Evolutionary conservation across 2,888 invertebrate genomes (phyloP).

Genomic region (Brachyptera putata): DNA sequence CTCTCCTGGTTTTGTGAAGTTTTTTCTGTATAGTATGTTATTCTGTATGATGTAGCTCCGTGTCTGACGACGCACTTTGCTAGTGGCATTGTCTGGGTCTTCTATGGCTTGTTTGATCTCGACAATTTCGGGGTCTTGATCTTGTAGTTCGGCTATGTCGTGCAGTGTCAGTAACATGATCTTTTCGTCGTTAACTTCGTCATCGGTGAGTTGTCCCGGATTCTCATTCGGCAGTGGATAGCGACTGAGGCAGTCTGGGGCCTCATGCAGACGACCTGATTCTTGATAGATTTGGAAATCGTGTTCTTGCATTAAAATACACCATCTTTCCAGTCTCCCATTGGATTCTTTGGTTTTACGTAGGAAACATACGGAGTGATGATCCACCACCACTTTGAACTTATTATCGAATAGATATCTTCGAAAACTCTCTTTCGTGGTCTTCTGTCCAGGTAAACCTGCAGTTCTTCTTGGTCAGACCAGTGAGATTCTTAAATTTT

Average conservation of each 20-base stretch:
- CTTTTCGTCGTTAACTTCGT: too few species aligned
- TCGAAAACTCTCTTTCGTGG: neutral
- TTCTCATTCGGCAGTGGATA: neutral
- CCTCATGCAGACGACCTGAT: neutral
- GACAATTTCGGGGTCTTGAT: neutral
- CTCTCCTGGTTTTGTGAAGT: constrained; percentile 1
- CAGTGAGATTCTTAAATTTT: neutral
- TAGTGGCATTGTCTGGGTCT: neutral
- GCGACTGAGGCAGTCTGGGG: neutral
- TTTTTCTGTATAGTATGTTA: too few species aligned
- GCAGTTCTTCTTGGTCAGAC: neutral
- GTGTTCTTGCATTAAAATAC: neutral
- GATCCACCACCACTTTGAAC: neutral
- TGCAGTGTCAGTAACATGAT: too few species aligned
- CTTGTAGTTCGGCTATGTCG: too few species aligned
- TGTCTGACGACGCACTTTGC: neutral
- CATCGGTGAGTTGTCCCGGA: too few species aligned
- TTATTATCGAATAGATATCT: neutral
- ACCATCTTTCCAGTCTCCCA: neutral
- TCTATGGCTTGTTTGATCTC: neutral
- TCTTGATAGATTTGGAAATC: neutral
- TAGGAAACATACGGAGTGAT: neutral
- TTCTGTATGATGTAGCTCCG: constrained; percentile 5
- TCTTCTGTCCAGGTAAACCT: neutral
- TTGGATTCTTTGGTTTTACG: neutral